These are phyloP conservation scores for Synergus laeviventris DNA, from an alignment of 2,888 invertebrate genomes.

Conservation along the genomic window DNA sequence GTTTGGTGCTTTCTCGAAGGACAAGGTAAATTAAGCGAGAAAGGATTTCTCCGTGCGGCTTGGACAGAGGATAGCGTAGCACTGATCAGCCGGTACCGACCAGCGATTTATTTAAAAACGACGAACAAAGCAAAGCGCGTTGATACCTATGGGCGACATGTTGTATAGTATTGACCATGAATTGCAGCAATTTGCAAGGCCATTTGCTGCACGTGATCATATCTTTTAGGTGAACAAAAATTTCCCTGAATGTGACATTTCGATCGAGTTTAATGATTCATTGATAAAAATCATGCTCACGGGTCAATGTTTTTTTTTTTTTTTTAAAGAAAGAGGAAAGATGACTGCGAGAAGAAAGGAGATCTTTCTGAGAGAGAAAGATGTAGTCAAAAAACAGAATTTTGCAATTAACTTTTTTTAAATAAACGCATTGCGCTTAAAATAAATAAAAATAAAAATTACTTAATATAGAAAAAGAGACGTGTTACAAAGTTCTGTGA, in stretches of 20 bases:
- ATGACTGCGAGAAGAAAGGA: too few species aligned
- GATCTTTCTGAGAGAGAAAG: too few species aligned
- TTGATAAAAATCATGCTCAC: background rate
- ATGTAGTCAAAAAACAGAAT: too few species aligned
- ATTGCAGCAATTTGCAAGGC: background rate
- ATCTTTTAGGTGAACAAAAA: background rate
- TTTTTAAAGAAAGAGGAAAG: too few species aligned
- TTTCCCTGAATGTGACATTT: background rate
- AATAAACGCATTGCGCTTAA: too few species aligned
- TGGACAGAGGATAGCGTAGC: slow-evolving; percentile 34
- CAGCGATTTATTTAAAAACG: slow-evolving; percentile 35
- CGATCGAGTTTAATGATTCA: background rate
- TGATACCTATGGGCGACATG: background rate
- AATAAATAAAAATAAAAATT: too few species aligned
- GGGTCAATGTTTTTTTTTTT: too few species aligned
- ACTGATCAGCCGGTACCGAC: slow-evolving; percentile 30
- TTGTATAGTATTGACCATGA: slow-evolving; percentile 15
- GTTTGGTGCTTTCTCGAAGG: slow-evolving; percentile 21
- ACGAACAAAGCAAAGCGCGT: slow-evolving; percentile 38
- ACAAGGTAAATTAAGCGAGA: slow-evolving; percentile 25
- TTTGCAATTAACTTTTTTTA: too few species aligned
- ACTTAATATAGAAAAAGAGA: too few species aligned
- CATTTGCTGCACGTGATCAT: background rate
- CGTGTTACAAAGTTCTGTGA: too few species aligned
- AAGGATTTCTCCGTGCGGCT: slow-evolving; percentile 36